phyloP scores from a whole-genome alignment of 2,113 vertebrate species.

The Hippocampus mohnikei region DNA sequence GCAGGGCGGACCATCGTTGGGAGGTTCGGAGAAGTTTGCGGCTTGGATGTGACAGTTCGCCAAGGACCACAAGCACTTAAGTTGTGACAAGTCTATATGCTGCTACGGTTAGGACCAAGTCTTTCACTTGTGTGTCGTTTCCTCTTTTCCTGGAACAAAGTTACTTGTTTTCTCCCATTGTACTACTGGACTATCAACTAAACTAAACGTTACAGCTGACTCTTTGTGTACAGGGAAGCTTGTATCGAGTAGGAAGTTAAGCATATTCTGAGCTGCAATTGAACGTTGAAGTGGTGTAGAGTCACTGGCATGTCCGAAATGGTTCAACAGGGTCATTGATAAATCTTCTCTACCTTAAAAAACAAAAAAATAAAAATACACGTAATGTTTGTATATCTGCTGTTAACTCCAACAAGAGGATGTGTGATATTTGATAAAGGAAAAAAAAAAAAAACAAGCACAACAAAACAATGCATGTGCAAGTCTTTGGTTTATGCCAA shows the following conservation, averaged over 20 bases:
- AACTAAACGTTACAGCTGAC: conserved; percentile 25
- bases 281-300: conserved; percentile 52
- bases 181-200: conserved; percentile 30
- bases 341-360: conserved; percentile 27
- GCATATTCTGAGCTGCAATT: conserved; percentile 36
- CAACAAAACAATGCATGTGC: conserved; percentile 11
- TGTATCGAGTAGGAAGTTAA: conserved; percentile 22
- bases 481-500: conserved; percentile 62
- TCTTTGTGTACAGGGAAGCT: conserved; percentile 11
- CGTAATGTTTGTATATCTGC: conserved; percentile 44
- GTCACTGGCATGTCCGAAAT: conserved; percentile 9
- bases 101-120: conserved; percentile 45
- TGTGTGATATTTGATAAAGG: conserved; percentile 58
- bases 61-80: conserved; percentile 47
- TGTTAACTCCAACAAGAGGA: conserved; percentile 38
- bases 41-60: neutral
- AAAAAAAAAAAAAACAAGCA: conserved; percentile 39
- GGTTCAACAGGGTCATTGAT: conserved; percentile 10
- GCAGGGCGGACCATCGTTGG: neutral
- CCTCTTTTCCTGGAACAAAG: conserved; percentile 16
- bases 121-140: conserved; percentile 27
- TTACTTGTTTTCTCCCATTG: conserved; percentile 42
- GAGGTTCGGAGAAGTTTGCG: neutral
- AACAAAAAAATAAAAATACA: neutral
- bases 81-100: conserved; percentile 28